A percentile compares a stretch with the other conserved stretches of the same genome.
Evolutionary conservation across 2,113 vertebrate genomes (phyloP).

Genomic region (Ciconia maguari): DNA sequence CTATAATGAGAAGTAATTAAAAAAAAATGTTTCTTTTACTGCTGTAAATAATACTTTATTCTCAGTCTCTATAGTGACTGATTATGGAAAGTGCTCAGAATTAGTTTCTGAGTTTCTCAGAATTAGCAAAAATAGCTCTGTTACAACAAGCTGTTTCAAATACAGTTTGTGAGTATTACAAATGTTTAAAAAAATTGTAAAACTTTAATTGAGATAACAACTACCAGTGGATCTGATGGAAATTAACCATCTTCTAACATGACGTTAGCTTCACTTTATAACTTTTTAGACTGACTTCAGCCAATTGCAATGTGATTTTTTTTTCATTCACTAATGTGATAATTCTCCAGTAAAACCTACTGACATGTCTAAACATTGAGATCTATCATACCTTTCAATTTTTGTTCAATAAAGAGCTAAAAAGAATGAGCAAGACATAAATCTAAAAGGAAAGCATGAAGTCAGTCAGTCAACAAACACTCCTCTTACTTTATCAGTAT

Average conservation of each 20-base stretch:
- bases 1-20: neutral
- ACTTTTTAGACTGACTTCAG: neutral
- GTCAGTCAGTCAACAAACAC: neutral
- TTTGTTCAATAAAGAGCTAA: neutral
- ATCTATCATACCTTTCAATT: neutral
- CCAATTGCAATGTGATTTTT: neutral
- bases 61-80: neutral
- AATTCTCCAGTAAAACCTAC: neutral
- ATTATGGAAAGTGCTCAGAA: neutral
- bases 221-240: neutral
- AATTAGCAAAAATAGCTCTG: neutral
- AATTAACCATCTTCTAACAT: neutral
- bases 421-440: neutral
- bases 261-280: neutral
- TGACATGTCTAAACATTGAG: neutral
- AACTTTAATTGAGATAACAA: neutral
- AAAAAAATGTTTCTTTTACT: neutral
- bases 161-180: neutral
- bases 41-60: neutral
- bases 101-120: neutral
- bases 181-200: neutral
- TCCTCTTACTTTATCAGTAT: neutral
- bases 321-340: neutral
- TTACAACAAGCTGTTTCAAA: neutral
- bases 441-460: neutral